phyloP scores from a whole-genome alignment of 2,797 vertebrate genomes.

The Brachyrhaphis roseni region DNA sequence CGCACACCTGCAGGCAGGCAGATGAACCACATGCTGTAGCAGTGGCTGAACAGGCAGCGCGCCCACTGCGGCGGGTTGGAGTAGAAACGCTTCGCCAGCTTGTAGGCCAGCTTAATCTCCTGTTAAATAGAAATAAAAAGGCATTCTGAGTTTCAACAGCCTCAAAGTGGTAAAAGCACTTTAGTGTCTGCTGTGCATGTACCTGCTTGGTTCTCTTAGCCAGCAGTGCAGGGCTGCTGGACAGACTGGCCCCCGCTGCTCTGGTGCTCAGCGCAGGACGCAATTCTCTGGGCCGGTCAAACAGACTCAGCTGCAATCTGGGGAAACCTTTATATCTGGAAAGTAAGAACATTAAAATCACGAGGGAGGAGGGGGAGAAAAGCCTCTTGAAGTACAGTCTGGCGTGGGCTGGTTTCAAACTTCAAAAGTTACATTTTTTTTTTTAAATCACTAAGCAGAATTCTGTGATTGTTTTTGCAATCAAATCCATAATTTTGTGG shows the following conservation, averaged over 20 bases:
- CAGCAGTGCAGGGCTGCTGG: slow-evolving; percentile 93
- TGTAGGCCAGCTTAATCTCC: slow-evolving; percentile 97
- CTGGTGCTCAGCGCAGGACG: slow-evolving; percentile 86
- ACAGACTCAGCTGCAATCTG: slow-evolving; percentile 86
- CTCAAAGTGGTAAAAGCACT: background rate
- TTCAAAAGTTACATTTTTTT: background rate
- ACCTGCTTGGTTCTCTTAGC: slow-evolving; percentile 98
- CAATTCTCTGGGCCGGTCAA: slow-evolving; percentile 89
- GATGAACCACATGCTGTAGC: slow-evolving; percentile 98
- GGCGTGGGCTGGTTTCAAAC: background rate
- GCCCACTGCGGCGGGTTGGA: slow-evolving; percentile 90
- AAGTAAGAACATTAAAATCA: background rate
- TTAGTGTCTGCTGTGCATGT: rapidly evolving
- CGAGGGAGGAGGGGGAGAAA: background rate
- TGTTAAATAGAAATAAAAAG: slow-evolving; percentile 50
- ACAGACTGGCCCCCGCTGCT: slow-evolving; percentile 83
- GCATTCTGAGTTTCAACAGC: background rate
- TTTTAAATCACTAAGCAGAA: background rate
- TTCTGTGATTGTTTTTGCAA: too few relatives aligned
- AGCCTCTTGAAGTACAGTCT: background rate
- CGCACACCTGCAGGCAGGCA: slow-evolving; percentile 91
- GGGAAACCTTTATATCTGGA: slow-evolving; percentile 93
- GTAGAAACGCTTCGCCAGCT: slow-evolving; percentile 90
- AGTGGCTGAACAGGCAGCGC: slow-evolving; percentile 94
- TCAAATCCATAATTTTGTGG: too few relatives aligned